Conservation (phyloP, 2,113 vertebrate species). For the Mastomys coucha region DNA sequence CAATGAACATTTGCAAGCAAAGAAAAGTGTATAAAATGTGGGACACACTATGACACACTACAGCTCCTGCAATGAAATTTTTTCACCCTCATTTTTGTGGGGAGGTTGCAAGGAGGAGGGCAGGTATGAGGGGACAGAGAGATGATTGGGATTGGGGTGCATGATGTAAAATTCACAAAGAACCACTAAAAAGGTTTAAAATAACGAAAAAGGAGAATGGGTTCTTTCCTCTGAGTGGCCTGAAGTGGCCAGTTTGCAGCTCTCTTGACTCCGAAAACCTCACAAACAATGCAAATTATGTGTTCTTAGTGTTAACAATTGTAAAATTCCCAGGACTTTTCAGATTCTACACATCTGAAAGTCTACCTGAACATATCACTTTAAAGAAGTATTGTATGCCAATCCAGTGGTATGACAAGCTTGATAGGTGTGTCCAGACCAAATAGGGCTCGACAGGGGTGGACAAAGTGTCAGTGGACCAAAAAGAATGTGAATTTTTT, state of each 20-base stretch:
- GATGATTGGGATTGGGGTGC: too few relatives aligned
- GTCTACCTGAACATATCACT: neutral
- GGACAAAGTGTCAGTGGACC: neutral
- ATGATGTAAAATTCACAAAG: too few relatives aligned
- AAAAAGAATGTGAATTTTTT: neutral
- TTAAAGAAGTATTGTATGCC: neutral
- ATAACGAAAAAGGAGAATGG: neutral
- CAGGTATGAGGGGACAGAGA: too few relatives aligned
- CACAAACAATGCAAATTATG: neutral
- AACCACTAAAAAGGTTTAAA: too few relatives aligned
- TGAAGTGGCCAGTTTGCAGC: too few relatives aligned
- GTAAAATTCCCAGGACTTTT: neutral
- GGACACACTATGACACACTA: too few relatives aligned
- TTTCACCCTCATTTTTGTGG: too few relatives aligned
- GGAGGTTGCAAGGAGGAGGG: too few relatives aligned
- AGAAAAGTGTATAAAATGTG: too few relatives aligned
- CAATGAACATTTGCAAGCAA: too few relatives aligned
- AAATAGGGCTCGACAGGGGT: neutral
- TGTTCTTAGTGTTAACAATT: neutral
- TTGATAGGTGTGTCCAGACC: neutral
- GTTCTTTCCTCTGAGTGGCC: neutral
- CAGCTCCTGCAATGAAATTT: too few relatives aligned
- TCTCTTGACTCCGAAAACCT: neutral
- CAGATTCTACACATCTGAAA: neutral
- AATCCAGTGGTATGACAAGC: neutral